Percentiles rank a stretch among this genome's conserved stretches.
These are phyloP conservation scores for Oxygymnocypris stewartii DNA, from an alignment of 2,113 vertebrate genomes.

Conservation along the genomic window DNA sequence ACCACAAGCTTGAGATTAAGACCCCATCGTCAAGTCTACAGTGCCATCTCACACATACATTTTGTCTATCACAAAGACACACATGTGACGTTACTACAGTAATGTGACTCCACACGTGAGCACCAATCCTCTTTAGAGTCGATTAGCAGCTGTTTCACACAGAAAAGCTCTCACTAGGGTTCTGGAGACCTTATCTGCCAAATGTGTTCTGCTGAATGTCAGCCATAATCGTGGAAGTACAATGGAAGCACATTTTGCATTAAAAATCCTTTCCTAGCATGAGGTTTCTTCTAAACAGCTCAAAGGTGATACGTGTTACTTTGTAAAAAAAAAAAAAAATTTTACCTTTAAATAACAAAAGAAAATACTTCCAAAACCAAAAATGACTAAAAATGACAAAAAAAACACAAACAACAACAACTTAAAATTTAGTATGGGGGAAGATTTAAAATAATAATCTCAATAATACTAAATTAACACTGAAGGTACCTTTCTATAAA, in stretches of 20 bases:
- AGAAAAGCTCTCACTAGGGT: slow-evolving; percentile 22
- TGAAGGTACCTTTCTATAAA: no score
- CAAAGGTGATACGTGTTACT: background rate
- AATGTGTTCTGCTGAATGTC: background rate
- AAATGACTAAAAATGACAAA: no score
- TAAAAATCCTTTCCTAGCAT: background rate
- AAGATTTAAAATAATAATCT: no score
- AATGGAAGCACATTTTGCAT: slow-evolving; percentile 7
- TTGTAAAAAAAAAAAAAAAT: background rate
- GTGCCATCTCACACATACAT: background rate
- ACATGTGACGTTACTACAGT: background rate
- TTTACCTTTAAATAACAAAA: no score
- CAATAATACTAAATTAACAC: no score
- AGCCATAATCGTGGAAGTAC: background rate
- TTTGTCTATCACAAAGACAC: background rate
- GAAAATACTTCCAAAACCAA: background rate
- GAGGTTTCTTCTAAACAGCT: background rate
- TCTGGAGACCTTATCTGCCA: slow-evolving; percentile 17
- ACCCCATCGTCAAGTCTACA: slow-evolving; percentile 14
- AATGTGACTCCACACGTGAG: slow-evolving; percentile 47
- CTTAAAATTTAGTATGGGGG: no score
- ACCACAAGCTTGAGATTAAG: slow-evolving; percentile 10
- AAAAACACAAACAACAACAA: no score
- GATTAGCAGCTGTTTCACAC: slow-evolving; percentile 45
- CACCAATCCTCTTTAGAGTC: slow-evolving; percentile 41